Percentiles rank a stretch among this genome's conserved stretches.
These are phyloP conservation scores for Liparis tanakae DNA, from an alignment of 2,797 vertebrate species.

Conservation along the genomic window DNA sequence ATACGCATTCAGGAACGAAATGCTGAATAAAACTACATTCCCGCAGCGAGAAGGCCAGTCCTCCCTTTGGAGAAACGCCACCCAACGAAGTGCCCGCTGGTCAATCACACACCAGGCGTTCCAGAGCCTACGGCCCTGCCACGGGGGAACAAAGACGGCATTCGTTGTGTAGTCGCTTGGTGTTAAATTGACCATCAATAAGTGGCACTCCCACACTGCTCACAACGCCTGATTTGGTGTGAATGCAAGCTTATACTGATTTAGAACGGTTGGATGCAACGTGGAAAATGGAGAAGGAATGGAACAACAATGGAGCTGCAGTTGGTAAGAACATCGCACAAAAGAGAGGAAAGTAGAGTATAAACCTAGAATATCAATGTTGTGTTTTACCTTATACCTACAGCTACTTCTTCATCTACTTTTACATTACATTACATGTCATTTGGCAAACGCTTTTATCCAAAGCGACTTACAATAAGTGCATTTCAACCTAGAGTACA, in stretches of 20 bases:
- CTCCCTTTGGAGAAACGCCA: background rate
- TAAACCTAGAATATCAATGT: constrained; percentile 8
- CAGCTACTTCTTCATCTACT: background rate
- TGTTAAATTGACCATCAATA: background rate
- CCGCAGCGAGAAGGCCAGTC: background rate
- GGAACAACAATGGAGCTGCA: constrained; percentile 22
- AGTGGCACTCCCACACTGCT: background rate
- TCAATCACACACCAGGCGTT: background rate
- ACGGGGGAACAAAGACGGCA: background rate
- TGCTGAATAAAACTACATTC: constrained; percentile 13
- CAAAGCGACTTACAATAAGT: too few species aligned
- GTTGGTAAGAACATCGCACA: constrained; percentile 7
- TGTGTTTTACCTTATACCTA: background rate
- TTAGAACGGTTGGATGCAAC: constrained; percentile 13
- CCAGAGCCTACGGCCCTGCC: background rate
- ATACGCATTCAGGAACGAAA: constrained; percentile 16
- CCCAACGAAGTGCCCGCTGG: background rate
- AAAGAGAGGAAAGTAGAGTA: constrained; percentile 2
- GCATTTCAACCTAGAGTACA: too few species aligned
- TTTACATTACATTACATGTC: too few species aligned
- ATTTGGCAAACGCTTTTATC: too few species aligned
- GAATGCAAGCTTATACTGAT: background rate
- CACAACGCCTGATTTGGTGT: background rate
- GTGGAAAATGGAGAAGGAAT: constrained; percentile 12
- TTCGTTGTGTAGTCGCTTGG: background rate